These are phyloP conservation scores for Saccostrea glomerata DNA, from an alignment of 1,140 invertebrate genomes.

Conservation along the genomic window DNA sequence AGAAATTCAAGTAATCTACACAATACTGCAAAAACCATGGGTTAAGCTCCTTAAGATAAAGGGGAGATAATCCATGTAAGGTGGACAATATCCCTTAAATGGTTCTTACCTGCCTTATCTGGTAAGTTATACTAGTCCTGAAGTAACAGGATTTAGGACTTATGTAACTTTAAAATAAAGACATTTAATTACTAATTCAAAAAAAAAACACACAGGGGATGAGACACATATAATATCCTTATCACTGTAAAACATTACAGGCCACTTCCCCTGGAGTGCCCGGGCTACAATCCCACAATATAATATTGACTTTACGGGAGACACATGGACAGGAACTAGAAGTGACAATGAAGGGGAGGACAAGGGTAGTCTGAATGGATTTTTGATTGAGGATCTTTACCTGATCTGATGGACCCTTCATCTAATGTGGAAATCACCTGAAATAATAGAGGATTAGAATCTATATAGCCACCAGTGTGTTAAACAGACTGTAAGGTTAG, in stretches of 20 bases:
- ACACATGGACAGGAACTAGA: not conserved
- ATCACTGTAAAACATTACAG: not conserved
- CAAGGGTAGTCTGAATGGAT: not conserved
- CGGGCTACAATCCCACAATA: not conserved
- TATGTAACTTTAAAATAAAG: not conserved
- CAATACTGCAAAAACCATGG: not conserved
- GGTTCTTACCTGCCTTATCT: not conserved
- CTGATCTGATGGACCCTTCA: not conserved
- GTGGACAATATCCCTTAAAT: not conserved
- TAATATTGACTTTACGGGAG: conserved; percentile 3
- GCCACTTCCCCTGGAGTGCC: not conserved
- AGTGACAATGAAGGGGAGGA: not conserved
- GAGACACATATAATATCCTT: not conserved
- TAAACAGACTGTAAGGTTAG: not conserved
- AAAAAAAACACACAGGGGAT: conserved; percentile 13
- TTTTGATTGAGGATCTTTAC: conserved; percentile 15
- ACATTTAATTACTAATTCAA: not conserved
- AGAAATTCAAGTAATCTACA: not conserved
- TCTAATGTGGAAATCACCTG: conserved; percentile 22
- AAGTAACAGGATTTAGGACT: conserved; percentile 17
- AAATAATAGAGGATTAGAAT: not conserved
- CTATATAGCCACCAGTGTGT: not conserved
- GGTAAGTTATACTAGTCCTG: not conserved
- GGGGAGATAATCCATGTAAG: conserved; percentile 1
- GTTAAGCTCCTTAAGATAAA: not conserved